Conservation (phyloP, 2,113 vertebrate genomes). For the Pontoporia blainvillei region DNA sequence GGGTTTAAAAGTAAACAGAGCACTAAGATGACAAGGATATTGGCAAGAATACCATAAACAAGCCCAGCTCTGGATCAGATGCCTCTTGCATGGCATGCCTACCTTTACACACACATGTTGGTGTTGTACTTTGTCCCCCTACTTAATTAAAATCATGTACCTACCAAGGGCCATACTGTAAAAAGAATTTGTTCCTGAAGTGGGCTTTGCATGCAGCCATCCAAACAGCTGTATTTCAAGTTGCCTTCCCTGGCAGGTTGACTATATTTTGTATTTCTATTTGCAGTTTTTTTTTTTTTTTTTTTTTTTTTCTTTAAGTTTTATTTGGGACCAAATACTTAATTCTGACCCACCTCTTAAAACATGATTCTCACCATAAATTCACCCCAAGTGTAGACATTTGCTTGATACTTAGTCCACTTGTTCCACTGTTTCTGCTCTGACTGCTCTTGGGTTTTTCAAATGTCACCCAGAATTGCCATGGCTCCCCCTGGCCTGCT, state of each 20-base stretch:
- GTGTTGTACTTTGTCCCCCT: neutral
- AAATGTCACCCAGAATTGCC: neutral
- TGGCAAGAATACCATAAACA: slow-evolving; percentile 19
- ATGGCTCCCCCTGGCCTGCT: neutral
- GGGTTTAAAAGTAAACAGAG: slow-evolving; percentile 43
- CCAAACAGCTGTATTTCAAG: neutral
- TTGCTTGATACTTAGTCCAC: neutral
- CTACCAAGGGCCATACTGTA: slow-evolving; percentile 15
- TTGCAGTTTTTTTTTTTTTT: neutral
- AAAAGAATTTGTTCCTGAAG: slow-evolving; percentile 3
- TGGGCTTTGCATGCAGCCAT: neutral
- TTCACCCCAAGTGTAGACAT: neutral
- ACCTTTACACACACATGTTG: neutral
- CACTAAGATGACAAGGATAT: neutral
- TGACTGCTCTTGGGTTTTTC: neutral
- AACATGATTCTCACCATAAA: neutral
- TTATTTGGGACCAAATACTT: neutral
- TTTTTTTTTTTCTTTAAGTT: neutral
- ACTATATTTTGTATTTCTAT: slow-evolving; percentile 2
- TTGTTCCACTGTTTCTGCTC: neutral
- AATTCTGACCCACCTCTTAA: neutral
- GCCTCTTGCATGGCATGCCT: neutral
- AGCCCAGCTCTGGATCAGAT: neutral
- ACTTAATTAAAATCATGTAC: slow-evolving; percentile 32
- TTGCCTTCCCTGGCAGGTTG: neutral